Percentiles rank a stretch among this genome's conserved stretches.
phyloP scores from a whole-genome alignment of 2,888 invertebrate species.

The Osmoderma eremita region DNA sequence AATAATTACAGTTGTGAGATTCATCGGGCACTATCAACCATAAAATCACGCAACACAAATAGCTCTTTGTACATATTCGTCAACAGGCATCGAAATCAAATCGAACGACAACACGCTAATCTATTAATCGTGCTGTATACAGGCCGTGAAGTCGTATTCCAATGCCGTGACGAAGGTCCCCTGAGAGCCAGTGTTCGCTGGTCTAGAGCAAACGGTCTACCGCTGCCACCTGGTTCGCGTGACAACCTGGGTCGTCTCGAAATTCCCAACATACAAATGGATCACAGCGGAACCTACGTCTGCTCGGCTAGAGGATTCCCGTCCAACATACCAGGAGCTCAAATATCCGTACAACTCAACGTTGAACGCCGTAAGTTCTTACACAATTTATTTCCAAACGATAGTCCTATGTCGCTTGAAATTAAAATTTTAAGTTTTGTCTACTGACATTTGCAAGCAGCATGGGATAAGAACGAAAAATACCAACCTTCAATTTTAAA shows the following conservation, averaged over 20 bases:
- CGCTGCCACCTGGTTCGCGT: constrained; percentile 80
- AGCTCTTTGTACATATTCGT: constrained; percentile 22
- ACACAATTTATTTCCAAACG: neutral
- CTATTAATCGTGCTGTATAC: constrained; percentile 37
- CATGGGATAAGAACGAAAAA: constrained; percentile 50
- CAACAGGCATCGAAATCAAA: neutral
- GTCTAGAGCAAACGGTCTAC: constrained; percentile 75
- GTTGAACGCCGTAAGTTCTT: constrained; percentile 81
- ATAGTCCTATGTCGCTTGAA: neutral
- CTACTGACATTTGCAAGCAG: constrained; percentile 48
- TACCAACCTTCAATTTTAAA: constrained; percentile 61
- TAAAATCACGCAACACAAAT: constrained; percentile 10
- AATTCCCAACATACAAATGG: constrained; percentile 80
- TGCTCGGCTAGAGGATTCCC: constrained; percentile 82
- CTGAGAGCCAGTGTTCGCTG: constrained; percentile 79
- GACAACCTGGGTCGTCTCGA: constrained; percentile 84
- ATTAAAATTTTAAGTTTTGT: neutral
- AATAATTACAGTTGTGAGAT: neutral
- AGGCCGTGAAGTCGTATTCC: constrained; percentile 94
- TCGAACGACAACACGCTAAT: neutral
- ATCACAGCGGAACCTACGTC: constrained; percentile 83
- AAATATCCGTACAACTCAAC: constrained; percentile 74
- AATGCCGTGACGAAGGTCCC: constrained; percentile 91
- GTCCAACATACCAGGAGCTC: constrained; percentile 71
- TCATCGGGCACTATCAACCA: too few relatives aligned